These are phyloP conservation scores for Drosophila varians DNA, from an alignment of 1,140 invertebrate species.

Conservation along the genomic window DNA sequence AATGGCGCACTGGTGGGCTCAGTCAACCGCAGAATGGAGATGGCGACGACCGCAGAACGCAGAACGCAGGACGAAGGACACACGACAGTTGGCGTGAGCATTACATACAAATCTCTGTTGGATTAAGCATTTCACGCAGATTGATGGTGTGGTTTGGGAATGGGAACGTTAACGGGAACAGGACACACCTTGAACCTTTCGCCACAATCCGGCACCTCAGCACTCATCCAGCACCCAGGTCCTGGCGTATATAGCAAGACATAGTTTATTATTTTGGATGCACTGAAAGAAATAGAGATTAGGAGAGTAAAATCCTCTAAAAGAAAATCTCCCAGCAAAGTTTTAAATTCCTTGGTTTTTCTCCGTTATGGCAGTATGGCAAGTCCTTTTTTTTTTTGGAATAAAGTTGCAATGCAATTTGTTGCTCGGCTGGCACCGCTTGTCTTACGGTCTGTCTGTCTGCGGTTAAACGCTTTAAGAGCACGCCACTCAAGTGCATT, in stretches of 20 bases:
- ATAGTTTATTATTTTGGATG: slow-evolving; percentile 1
- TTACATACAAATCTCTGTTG: slow-evolving; percentile 67
- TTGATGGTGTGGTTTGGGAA: slow-evolving; percentile 67
- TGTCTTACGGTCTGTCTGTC: slow-evolving; percentile 37
- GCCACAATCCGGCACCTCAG: slow-evolving; percentile 31
- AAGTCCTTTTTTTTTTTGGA: slow-evolving; percentile 4
- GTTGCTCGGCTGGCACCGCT: slow-evolving; percentile 39
- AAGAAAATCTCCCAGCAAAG: too few species aligned
- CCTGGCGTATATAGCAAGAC: neutral
- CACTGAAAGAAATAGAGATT: neutral
- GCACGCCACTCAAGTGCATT: slow-evolving; percentile 50
- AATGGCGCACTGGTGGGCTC: slow-evolving; percentile 34
- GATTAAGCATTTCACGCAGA: slow-evolving; percentile 80
- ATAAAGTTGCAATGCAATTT: slow-evolving; percentile 55
- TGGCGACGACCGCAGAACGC: slow-evolving; percentile 31
- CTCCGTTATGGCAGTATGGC: neutral
- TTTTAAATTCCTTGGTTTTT: neutral
- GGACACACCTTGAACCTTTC: slow-evolving; percentile 66
- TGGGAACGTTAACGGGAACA: neutral
- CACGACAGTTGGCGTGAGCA: slow-evolving; percentile 35
- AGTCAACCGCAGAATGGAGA: slow-evolving; percentile 44
- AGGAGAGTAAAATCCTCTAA: neutral
- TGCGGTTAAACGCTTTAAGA: slow-evolving; percentile 60
- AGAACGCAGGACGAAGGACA: slow-evolving; percentile 10
- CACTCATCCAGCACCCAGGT: neutral